phyloP scores from a whole-genome alignment of 2,888 invertebrate species.

The Neoitamus cyanurus region DNA sequence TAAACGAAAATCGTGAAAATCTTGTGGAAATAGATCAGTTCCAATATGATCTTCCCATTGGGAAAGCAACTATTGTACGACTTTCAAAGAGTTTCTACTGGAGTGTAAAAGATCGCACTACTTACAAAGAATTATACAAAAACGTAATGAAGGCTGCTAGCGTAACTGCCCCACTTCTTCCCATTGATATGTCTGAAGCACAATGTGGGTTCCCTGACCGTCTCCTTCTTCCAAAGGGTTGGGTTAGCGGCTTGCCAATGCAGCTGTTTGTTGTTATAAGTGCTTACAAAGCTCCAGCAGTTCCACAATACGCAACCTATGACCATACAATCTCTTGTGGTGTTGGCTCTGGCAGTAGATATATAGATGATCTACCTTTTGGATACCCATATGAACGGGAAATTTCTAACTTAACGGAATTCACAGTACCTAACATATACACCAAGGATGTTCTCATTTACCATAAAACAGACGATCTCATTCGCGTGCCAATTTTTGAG shows the following conservation, averaged over 20 bases:
- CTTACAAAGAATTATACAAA: slow-evolving; percentile 66
- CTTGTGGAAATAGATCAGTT: slow-evolving; percentile 76
- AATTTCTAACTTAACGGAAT: slow-evolving; percentile 68
- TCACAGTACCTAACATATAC: slow-evolving; percentile 71
- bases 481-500: background rate
- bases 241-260: slow-evolving; percentile 72
- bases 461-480: slow-evolving; percentile 1
- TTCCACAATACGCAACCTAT: slow-evolving; percentile 63
- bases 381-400: slow-evolving; percentile 80
- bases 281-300: slow-evolving; percentile 62
- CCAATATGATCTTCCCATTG: slow-evolving; percentile 70
- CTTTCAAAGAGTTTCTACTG: slow-evolving; percentile 59
- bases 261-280: slow-evolving; percentile 72
- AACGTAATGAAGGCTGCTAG: slow-evolving; percentile 67
- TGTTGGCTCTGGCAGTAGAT: slow-evolving; percentile 68
- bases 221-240: slow-evolving; percentile 74
- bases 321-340: slow-evolving; percentile 67
- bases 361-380: slow-evolving; percentile 71
- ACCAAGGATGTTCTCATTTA: slow-evolving; percentile 68
- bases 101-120: slow-evolving; percentile 71
- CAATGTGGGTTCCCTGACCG: slow-evolving; percentile 73
- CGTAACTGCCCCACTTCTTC: slow-evolving; percentile 64
- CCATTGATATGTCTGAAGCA: slow-evolving; percentile 66
- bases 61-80: slow-evolving; percentile 64
- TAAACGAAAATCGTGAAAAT: slow-evolving; percentile 71